Base-by-base conservation (phyloP, 1,140 invertebrate genomes). In the Nephila pilipes region DNA sequence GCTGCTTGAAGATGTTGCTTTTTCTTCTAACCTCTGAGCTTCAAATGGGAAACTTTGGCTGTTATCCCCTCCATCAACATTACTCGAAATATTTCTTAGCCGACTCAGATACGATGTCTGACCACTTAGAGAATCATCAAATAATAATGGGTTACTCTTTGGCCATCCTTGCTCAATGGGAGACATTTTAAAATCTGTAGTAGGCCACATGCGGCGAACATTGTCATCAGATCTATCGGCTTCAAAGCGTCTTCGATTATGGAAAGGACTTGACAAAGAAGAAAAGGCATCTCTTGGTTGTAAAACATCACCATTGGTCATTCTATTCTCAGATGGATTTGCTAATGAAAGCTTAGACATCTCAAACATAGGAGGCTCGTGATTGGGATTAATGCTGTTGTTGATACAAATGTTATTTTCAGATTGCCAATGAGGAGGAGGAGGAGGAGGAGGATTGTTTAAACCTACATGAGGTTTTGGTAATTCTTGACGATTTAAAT, bases 21-120 rank as follows among this genome's bases (percentile, higher is more conserved):
- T 63, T 1, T 87, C 83, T 18, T 92, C 83, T 22, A 16, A 1
- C 63, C 65, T 92, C 18, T 38, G 32, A 79, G 79, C 58, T 60
- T 92, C 65, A 36, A 87, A 87, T 16, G 79, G 57, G 63, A 83
- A 91, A 16, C 25, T 22, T 2, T 60, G 79, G 18, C 54, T 38
- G 20, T 22, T 87, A 20, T 90, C 63, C 1, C 83, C 46, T 54
- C 54, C 32, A 29, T 92, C 63, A 57, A 58, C 25, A 36, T 63
- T 18, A 38, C 54, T 75, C 0, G 91, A 63, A 65, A 85, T 58
- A 80, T 63, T 87, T 87, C 91, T 63, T 18, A 92, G 32, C 8
- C 85, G 91, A 79, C 65, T 92, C 25, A 92, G 36, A 80, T 92
- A 92, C 14, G 91, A 92, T 25, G 57, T 63, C 57, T 92, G 91